These are phyloP conservation scores for Fulica atra DNA, from an alignment of 2,113 vertebrate species.

Conservation along the genomic window DNA sequence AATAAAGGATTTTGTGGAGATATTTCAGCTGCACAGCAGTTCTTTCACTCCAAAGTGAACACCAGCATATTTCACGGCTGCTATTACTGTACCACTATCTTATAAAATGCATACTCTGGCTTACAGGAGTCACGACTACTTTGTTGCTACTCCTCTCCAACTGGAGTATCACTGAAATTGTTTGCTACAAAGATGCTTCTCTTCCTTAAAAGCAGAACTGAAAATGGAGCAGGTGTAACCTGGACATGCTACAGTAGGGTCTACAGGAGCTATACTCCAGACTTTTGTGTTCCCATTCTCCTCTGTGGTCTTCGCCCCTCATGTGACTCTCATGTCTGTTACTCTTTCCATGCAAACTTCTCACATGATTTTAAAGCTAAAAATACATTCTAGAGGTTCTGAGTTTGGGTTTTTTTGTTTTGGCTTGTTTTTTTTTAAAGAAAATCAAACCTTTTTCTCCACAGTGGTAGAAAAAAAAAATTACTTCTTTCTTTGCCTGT, in stretches of 20 bases:
- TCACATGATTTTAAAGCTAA: not conserved
- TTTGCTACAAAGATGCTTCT: not conserved
- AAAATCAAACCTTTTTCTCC: not conserved
- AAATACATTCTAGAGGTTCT: not conserved
- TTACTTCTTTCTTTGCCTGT: not conserved
- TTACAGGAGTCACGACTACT: not conserved
- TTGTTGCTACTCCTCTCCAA: not conserved
- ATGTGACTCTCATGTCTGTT: not conserved
- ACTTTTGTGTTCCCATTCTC: not conserved
- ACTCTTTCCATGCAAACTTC: not conserved
- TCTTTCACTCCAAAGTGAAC: not conserved
- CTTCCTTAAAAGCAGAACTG: not conserved
- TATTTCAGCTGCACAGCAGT: not conserved
- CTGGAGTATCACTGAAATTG: not conserved
- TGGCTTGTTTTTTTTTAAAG: not conserved
- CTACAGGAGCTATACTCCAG: not conserved
- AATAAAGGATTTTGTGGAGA: not conserved
- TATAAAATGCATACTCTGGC: not conserved
- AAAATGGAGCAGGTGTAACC: not conserved
- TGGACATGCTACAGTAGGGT: not conserved
- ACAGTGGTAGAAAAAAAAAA: not conserved
- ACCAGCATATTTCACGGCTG: not conserved
- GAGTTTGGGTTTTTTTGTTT: not conserved
- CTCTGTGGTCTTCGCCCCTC: not conserved
- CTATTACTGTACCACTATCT: not conserved